Evolutionary conservation across 2,888 invertebrate species (phyloP), one percentile per base, ranked within the genome.

Genomic region (Pseudococcus longispinus): DNA sequence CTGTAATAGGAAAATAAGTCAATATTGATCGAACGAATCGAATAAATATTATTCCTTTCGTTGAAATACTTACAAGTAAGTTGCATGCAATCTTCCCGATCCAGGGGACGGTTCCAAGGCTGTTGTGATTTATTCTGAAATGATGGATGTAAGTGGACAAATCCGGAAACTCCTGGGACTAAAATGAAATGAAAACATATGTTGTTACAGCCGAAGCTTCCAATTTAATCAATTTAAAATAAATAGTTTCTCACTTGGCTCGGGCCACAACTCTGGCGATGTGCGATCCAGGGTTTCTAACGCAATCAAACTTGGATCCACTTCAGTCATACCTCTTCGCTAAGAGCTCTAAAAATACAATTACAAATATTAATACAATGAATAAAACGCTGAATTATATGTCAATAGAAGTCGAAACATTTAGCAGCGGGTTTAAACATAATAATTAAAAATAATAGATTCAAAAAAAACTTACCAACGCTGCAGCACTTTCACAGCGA

Each of bases 221-320:
- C n/a, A 4, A n/a, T 65, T 20, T 29, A 70, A 18, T 29, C 18
- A 9, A 80, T 20, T 42, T 18, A n/a, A 55, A 15, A 2, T 26
- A 3, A 83, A 77, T 1, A 93, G 97, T 97, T 6, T n/a, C 84
- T 32, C 80, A 86, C 86, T 96, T 92, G 96, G 96, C 91, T 98
- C 97, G 32, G 98, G 98, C 98, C 98, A 98, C 90, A 98, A 91
- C 90, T 98, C 97, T 46, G 98, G 98, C 2, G 98, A 98, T n/a
- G 96, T 94, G 89, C 98, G 93, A 91, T 97, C 97, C 89, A 98
- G 92, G 90, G 96, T 97, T 92, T 98, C 98, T 90, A 95, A 93
- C 44, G 88, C 88, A 86, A 86, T 86, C 80, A 86, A 86, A 86
- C 86, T 86, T 70, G 86, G 86, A 86, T 86, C 86, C 86, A 86